These are phyloP conservation scores for Drosophila prosaltans DNA, from an alignment of 1,140 invertebrate species.

Conservation along the genomic window DNA sequence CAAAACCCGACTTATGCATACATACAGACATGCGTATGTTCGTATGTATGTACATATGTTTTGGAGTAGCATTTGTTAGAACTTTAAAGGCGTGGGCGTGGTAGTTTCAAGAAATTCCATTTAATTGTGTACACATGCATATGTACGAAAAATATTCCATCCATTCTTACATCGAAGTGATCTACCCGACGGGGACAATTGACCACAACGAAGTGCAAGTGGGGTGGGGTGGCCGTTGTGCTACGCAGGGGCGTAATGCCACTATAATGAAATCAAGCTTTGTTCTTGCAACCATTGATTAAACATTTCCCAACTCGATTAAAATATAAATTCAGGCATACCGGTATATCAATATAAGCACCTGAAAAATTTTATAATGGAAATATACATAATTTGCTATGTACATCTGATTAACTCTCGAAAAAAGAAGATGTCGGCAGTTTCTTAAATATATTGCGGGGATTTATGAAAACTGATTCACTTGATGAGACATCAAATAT, in stretches of 20 bases:
- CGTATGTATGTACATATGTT: constrained; percentile 1
- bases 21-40: constrained; percentile 1
- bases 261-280: neutral
- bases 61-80: neutral
- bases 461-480: no score
- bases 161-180: constrained; percentile 4
- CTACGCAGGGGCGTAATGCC: neutral
- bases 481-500: no score
- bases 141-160: neutral
- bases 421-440: no score
- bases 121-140: constrained; percentile 6
- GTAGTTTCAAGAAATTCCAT: constrained; percentile 1
- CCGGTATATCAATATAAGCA: neutral
- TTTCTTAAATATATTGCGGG: no score
- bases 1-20: neutral
- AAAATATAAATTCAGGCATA: neutral
- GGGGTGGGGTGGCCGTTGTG: neutral
- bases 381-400: no score
- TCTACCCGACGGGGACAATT: neutral
- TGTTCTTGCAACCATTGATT: neutral
- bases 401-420: no score
- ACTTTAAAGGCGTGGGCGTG: constrained; percentile 5
- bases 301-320: neutral
- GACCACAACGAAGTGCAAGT: neutral
- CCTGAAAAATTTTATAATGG: neutral